Base-by-base conservation (phyloP, 2,797 vertebrate genomes). In the Sternotherus odoratus region DNA sequence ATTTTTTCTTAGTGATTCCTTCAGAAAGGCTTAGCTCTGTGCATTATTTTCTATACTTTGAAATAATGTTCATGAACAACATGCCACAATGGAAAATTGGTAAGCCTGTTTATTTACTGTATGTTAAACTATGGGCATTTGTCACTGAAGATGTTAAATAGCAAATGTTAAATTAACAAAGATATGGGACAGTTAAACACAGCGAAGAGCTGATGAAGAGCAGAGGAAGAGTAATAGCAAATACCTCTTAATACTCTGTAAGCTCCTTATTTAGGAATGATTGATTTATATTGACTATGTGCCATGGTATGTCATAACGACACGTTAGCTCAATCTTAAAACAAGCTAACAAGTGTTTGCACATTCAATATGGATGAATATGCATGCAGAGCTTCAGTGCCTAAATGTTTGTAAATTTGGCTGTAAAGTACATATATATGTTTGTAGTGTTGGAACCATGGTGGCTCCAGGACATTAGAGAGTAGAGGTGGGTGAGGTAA, bases 31-130 rank as follows among this genome's bases (percentile, higher is more conserved):
- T 72, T 80, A 2, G 33, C 16, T 85, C 19, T 83, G 11, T 0
- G 0, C 5, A 1, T 39, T 82, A 30, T 77, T 0, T 1, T 53
- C 63, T 54, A 43, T 33, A 60, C 36, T 54, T 86, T 48, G 46
- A 0, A 0, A 82, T 5, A 90, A 51, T 91, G 3, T 89, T 19
- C 57, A 51, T 21, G 12, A 63, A 4, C 79, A 56, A 82, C 16
- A 9, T 30, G 43, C 30, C 84, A 77, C 28, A 77, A 87, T 7
- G 60, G 53, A 81, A 77, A 2, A 10, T 72, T 77, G 30, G 30
- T 60, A 60, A 15, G 28, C 57, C 15, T 60, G 57, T 60, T 33
- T 60, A 17, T 33, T 78, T 78, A 4, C 79, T 84, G 83, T 54
- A 82, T 83, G 12, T 51, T 82, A n/a, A 85, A 66, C 3, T 43